phyloP scores from a whole-genome alignment of 1,140 invertebrate genomes.

The Neotoxoptera formosana region DNA sequence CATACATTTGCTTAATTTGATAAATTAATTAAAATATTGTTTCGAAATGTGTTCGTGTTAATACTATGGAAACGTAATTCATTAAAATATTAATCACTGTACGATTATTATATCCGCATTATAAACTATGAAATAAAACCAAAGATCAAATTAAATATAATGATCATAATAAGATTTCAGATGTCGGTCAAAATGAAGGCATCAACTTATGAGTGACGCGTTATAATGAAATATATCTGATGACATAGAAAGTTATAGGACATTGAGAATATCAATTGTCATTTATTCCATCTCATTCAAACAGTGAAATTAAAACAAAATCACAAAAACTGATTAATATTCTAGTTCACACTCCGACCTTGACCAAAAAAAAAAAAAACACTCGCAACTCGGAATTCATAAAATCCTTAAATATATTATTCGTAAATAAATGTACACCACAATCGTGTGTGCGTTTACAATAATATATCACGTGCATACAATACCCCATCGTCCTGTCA shows the following conservation, averaged over 20 bases:
- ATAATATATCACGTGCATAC: neutral
- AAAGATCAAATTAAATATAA: neutral
- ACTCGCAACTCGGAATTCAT: neutral
- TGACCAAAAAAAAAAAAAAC: constrained; percentile 25
- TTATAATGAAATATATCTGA: neutral
- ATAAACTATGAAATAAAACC: neutral
- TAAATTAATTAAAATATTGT: neutral
- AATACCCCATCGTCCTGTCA: neutral
- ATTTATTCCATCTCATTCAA: neutral
- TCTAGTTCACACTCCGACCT: constrained; percentile 25
- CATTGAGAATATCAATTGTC: constrained; percentile 36
- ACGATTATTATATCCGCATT: neutral
- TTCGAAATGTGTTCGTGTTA: neutral
- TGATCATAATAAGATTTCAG: neutral
- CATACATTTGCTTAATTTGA: neutral
- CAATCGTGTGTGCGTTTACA: neutral
- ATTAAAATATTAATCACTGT: neutral
- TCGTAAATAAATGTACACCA: neutral
- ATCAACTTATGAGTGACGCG: constrained; percentile 23
- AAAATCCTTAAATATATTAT: neutral
- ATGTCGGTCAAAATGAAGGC: constrained; percentile 16
- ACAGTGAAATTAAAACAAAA: constrained; percentile 47
- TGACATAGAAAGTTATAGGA: constrained; percentile 26
- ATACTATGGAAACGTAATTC: neutral
- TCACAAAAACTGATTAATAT: constrained; percentile 27